These are phyloP conservation scores for Bujurquina vittata DNA, from an alignment of 2,113 vertebrate genomes.

Conservation along the genomic window DNA sequence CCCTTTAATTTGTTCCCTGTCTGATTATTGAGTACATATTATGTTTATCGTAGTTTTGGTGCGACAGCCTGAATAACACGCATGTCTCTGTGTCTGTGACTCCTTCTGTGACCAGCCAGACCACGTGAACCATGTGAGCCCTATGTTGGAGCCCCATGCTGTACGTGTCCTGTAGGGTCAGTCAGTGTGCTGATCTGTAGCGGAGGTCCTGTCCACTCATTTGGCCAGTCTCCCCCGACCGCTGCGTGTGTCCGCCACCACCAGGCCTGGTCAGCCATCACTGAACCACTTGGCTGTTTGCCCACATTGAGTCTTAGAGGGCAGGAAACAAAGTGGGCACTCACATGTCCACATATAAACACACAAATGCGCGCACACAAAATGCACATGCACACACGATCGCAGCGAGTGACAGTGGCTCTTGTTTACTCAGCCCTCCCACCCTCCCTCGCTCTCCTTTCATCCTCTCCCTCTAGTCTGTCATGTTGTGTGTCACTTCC, in stretches of 20 bases:
- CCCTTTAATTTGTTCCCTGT: neutral
- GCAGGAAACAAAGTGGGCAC: slow-evolving; percentile 60
- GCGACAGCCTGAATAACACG: slow-evolving; percentile 6
- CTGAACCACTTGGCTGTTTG: slow-evolving; percentile 74
- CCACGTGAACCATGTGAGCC: slow-evolving; percentile 66
- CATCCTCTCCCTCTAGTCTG: slow-evolving; percentile 71
- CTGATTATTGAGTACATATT: neutral
- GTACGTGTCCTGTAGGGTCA: slow-evolving; percentile 74
- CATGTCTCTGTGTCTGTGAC: slow-evolving; percentile 25
- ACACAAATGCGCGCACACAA: slow-evolving; percentile 47
- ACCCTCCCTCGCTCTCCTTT: slow-evolving; percentile 64
- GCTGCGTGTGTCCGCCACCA: slow-evolving; percentile 69
- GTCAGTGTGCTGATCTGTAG: slow-evolving; percentile 78
- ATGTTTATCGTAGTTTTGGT: neutral
- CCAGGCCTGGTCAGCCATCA: slow-evolving; percentile 75
- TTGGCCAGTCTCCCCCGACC: slow-evolving; percentile 73
- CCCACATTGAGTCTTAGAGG: slow-evolving; percentile 74
- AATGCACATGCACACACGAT: slow-evolving; percentile 41
- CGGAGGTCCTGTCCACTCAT: slow-evolving; percentile 76
- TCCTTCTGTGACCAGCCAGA: slow-evolving; percentile 58
- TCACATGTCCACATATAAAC: slow-evolving; percentile 57
- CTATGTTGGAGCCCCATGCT: slow-evolving; percentile 71
- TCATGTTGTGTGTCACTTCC: slow-evolving; percentile 80
- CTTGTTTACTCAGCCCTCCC: slow-evolving; percentile 72
- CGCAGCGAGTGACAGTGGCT: slow-evolving; percentile 70